Evolutionary conservation across 2,797 vertebrate genomes (phyloP), one percentile per base, ranked within the genome.

Genomic region (Bucorvus abyssinicus): DNA sequence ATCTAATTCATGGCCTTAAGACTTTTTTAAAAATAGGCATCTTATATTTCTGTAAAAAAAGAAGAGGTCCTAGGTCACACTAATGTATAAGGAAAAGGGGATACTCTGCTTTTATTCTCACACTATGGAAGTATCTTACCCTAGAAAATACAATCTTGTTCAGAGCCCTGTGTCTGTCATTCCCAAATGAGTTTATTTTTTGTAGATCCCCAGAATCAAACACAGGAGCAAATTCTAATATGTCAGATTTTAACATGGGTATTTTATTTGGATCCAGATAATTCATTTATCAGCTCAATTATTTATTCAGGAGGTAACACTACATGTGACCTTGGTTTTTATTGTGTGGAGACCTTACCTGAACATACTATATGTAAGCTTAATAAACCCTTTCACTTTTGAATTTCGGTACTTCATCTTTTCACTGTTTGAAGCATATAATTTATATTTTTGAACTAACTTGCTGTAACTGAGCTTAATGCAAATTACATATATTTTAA

Each of bases 1-100:
- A 65, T 17, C 5, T 69, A 73, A 68, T 26, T 52, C 4, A 8
- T 6, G 10, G 18, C 7, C 38, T 20, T 38, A 49, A 73, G 7
- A 42, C 2, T 53, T 56, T 21, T 49, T 23, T 12, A 0, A 70
- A 57, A 57, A 30, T 2, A 52, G 1, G 15, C 4, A n/a, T 27
- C 53, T 3, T 4, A 29, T 47, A 42, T 73, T 23, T 45, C 30
- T 63, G 11, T 38, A 10, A 65, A 61, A 91, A 9, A 55, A 57
- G 89, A 86, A 5, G 13, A 64, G 36, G 7, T 27, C 29, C 29
- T 16, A 68, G 8, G 7, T 7, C 11, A 40, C 5, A 40, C 18
- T 15, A 53, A 23, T 5, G 0, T 6, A 13, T 40, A 78, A 30
- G 4, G 2, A 77, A 85, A 75, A 44, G 0, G 0, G 6, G 5